Percentiles rank a stretch among this genome's conserved stretches.
These are phyloP conservation scores for Mactra quadrangularis DNA, from an alignment of 1,140 invertebrate genomes.

Conservation along the genomic window DNA sequence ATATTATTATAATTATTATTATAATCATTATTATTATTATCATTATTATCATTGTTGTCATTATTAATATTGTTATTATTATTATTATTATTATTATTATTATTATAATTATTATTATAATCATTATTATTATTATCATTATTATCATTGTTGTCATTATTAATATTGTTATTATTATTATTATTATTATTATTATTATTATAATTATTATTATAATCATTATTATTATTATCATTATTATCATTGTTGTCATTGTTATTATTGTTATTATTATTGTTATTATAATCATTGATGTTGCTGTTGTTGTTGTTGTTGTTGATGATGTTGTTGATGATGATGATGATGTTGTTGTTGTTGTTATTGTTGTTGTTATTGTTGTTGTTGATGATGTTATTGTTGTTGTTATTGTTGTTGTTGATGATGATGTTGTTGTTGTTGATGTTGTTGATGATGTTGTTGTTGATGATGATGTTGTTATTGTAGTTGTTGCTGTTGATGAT, in stretches of 20 bases:
- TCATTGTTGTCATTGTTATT: conserved; percentile 4
- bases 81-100: too few relatives aligned
- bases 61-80: too few relatives aligned
- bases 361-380: conserved; percentile 6
- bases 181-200: conserved; percentile 20
- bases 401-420: conserved; percentile 7
- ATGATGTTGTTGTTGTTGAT: conserved; percentile 11
- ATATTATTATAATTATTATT: too few relatives aligned
- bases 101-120: too few relatives aligned
- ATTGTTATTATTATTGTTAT: conserved; percentile 19
- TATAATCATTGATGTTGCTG: conserved; percentile 12
- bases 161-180: background rate
- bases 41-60: too few relatives aligned
- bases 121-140: background rate
- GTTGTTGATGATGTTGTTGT: background rate
- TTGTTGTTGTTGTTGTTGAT: conserved; percentile 1
- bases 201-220: conserved; percentile 16
- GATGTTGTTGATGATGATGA: background rate
- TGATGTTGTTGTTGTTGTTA: background rate
- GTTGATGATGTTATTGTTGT: conserved; percentile 8
- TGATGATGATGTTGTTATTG: background rate
- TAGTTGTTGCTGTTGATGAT: background rate
- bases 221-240: conserved; percentile 11
- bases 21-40: too few relatives aligned
- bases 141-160: background rate